Evolutionary conservation across 2,797 vertebrate species (phyloP).

Genomic region (Pachyuromys duprasi): DNA sequence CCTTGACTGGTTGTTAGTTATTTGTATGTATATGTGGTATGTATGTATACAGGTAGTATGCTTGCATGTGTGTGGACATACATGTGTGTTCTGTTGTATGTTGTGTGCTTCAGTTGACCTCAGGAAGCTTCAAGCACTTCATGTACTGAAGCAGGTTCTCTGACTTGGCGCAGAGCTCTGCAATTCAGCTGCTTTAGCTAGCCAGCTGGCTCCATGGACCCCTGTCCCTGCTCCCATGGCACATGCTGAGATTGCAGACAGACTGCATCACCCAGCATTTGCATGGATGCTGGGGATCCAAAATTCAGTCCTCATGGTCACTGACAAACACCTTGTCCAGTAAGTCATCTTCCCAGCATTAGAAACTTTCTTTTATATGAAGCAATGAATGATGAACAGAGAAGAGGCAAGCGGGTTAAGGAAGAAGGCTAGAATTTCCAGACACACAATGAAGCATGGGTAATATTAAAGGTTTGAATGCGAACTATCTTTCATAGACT

Average conservation of each 20-base stretch:
- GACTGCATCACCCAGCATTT: background rate
- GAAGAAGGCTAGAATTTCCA: constrained; percentile 10
- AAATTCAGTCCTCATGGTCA: background rate
- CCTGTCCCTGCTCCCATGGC: background rate
- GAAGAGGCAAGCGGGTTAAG: background rate
- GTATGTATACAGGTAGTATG: background rate
- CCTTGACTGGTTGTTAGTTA: constrained; percentile 35
- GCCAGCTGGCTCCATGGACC: background rate
- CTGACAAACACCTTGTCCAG: background rate
- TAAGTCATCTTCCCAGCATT: background rate
- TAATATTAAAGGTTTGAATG: background rate
- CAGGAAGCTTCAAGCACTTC: background rate
- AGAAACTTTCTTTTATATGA: constrained; percentile 74
- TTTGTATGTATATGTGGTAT: background rate
- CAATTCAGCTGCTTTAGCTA: background rate
- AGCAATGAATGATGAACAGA: constrained; percentile 52
- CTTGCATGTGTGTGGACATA: background rate
- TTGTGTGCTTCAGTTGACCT: background rate
- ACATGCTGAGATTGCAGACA: background rate
- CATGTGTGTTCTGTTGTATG: background rate
- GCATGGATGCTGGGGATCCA: background rate
- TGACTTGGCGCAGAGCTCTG: background rate
- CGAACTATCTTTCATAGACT: background rate
- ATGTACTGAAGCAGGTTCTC: background rate
- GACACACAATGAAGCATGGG: background rate